Conservation (phyloP, 2,113 vertebrate species). For the Lasiurus borealis region DNA sequence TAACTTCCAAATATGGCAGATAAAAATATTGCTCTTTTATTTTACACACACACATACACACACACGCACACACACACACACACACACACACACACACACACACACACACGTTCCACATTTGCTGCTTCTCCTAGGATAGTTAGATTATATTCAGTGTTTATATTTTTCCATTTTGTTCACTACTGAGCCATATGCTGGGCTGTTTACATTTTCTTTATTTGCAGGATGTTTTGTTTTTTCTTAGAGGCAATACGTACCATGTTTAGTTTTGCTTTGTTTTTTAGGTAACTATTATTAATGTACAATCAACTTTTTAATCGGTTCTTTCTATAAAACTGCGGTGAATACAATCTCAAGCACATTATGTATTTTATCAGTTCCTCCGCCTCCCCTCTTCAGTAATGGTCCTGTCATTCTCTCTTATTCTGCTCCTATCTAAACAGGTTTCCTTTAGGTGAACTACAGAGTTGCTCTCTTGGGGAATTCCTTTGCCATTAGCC, state of each 20-base stretch:
- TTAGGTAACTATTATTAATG: background rate
- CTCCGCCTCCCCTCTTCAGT: background rate
- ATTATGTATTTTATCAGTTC: background rate
- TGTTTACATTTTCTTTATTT: constrained; percentile 45
- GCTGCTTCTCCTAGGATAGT: background rate
- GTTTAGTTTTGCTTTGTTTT: constrained; percentile 1
- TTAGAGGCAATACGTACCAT: background rate
- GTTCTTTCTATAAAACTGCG: background rate
- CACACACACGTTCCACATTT: background rate
- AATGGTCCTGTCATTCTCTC: background rate
- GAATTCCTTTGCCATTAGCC: background rate
- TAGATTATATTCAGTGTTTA: constrained; percentile 24
- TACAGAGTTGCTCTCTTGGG: background rate
- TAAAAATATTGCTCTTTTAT: background rate
- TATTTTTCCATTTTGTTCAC: constrained; percentile 15
- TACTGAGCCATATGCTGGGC: background rate
- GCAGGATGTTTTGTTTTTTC: background rate
- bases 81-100: background rate
- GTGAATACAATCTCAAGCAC: background rate
- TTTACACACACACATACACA: background rate
- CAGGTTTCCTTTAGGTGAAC: background rate
- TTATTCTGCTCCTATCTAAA: background rate
- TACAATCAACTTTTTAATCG: background rate
- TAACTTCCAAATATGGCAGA: background rate
- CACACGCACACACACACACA: background rate